phyloP scores from a whole-genome alignment of 2,797 vertebrate species.

The Sciurus carolinensis region DNA sequence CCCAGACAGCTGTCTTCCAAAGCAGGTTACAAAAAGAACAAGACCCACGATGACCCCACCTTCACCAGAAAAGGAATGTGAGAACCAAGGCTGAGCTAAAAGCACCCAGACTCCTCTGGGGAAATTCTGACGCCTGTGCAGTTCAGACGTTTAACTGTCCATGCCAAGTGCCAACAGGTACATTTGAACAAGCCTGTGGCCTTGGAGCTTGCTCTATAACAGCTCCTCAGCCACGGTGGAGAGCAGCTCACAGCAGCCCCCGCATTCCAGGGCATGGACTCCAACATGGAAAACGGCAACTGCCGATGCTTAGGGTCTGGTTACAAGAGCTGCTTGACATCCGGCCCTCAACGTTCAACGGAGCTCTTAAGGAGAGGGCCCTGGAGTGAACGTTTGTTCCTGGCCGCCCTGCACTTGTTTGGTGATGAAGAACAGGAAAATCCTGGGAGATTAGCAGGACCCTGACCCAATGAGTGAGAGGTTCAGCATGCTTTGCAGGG shows the following conservation, averaged over 20 bases:
- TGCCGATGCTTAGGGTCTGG: not conserved
- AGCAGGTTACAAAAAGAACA: not conserved
- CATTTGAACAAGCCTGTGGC: not conserved
- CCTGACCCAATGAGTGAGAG: not conserved
- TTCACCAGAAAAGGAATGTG: not conserved
- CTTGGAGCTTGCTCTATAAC: conserved; percentile 30
- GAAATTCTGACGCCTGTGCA: conserved; percentile 3
- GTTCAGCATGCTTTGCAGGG: not conserved
- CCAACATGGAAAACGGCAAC: not conserved
- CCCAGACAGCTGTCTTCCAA: not conserved
- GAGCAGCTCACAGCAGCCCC: not conserved
- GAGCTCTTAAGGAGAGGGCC: not conserved
- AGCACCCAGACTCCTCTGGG: not conserved
- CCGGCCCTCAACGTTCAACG: not conserved
- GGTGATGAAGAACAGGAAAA: not conserved
- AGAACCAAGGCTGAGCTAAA: not conserved
- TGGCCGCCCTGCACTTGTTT: not conserved
- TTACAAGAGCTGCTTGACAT: not conserved
- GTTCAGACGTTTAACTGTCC: not conserved
- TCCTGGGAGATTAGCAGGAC: not conserved
- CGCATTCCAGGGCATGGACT: not conserved
- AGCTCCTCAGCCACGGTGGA: not conserved
- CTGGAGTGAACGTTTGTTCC: not conserved
- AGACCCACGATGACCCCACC: not conserved
- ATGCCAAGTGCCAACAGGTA: not conserved